These are phyloP conservation scores for Helogale parvula DNA, from an alignment of 2,113 vertebrate species.

Conservation along the genomic window DNA sequence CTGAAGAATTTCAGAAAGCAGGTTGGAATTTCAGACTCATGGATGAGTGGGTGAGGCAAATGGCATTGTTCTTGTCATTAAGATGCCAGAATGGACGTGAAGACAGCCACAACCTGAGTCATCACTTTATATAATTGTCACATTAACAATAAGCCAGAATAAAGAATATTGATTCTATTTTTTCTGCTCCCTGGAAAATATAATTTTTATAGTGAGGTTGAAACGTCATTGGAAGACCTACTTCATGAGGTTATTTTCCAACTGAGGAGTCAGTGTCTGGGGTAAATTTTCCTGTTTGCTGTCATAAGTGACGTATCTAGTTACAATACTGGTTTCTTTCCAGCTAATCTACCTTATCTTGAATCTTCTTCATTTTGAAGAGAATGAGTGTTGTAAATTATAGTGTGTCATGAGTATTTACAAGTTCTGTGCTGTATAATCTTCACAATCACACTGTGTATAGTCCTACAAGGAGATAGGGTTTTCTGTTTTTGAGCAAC, in stretches of 20 bases:
- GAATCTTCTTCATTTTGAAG: neutral
- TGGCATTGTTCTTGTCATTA: neutral
- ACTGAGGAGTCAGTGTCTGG: neutral
- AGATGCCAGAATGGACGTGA: neutral
- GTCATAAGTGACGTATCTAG: neutral
- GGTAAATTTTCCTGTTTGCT: neutral
- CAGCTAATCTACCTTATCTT: neutral
- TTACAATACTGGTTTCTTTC: neutral
- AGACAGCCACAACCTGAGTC: neutral
- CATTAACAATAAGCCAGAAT: neutral
- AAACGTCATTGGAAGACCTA: neutral
- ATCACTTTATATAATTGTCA: neutral
- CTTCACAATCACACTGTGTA: neutral
- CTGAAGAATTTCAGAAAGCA: slow-evolving; percentile 26
- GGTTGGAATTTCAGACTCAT: neutral
- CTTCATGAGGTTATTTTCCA: neutral
- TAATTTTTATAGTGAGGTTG: neutral
- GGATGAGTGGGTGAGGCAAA: neutral
- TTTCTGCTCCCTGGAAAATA: neutral
- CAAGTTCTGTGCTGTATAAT: neutral
- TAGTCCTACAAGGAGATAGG: neutral
- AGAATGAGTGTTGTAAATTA: neutral
- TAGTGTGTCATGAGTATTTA: neutral
- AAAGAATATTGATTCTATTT: neutral
- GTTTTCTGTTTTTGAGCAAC: neutral